Evolutionary conservation across 2,888 invertebrate genomes (phyloP), one percentile per base, ranked within the genome.

Genomic region (Drosophila trichaetosa): DNA sequence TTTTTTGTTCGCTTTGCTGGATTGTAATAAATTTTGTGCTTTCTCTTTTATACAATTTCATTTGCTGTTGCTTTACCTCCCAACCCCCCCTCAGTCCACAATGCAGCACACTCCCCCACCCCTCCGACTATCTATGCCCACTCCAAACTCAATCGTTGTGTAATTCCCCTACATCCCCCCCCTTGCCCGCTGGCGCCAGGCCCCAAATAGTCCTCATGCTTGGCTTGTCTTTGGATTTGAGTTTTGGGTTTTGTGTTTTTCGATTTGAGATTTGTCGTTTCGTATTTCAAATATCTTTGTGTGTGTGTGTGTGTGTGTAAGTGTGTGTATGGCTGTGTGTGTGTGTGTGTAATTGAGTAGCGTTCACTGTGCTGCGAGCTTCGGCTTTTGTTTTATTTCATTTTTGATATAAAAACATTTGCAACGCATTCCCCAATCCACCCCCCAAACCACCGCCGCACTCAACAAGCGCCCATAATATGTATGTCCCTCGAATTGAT

Each of bases 281-380:
- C 57, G 81, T 73, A 88, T 89, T 87, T 85, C 58, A 54, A 52
- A 29, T 53, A 10, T 34, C 10, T 53, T 21, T 21, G 38, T 36
- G 51, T 54, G 62, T 59, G 62, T 63, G 59, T 65, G 49, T 53
- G 53, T 54, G 58, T 60, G 51, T 29, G 67, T 51, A n/a, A n/a
- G 54, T 36, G 53, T 29, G 54, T 42, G 53, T 62, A 34, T 48
- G 65, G 81, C 69, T 76, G 75, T 77, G 83, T 80, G 87, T 77
- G 83, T 81, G 87, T 85, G 87, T 85, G 89, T 90, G 90, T 87
- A 87, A 87, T 87, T 90, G 87, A 87, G 89, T 80, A 89, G 90
- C 84, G 89, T 82, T 73, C 76, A 77, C 77, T 87, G 76, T 73
- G 80, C 46, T 78, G 81, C 73, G 76, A 73, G 29, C 72, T 72